phyloP scores from a whole-genome alignment of 2,113 vertebrate species.

The Noturus placidus region DNA sequence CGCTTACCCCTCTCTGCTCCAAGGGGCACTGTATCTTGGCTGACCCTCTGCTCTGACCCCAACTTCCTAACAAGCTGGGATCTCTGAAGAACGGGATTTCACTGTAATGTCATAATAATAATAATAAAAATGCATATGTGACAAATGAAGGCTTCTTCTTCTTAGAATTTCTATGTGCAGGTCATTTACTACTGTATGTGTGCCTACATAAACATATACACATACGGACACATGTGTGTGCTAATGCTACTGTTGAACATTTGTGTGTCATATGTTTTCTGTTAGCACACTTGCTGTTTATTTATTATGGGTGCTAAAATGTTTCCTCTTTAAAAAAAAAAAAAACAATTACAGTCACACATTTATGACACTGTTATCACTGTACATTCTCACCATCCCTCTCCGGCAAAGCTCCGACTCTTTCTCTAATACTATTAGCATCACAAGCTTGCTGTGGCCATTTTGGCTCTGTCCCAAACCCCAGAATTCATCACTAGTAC shows the following conservation, averaged over 20 bases:
- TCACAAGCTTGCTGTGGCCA: not conserved
- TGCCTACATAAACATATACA: not conserved
- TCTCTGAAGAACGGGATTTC: not conserved
- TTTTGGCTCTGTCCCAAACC: not conserved
- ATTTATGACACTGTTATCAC: slow-evolving; percentile 12
- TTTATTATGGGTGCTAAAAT: not conserved
- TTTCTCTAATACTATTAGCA: not conserved
- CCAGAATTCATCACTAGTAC: not conserved
- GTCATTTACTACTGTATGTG: not conserved
- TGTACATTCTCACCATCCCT: not conserved
- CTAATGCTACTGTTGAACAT: not conserved
- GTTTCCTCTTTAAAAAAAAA: not conserved
- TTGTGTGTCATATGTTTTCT: not conserved
- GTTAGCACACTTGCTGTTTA: not conserved
- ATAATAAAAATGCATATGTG: too few relatives aligned
- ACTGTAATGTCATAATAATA: too few relatives aligned
- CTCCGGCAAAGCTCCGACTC: not conserved
- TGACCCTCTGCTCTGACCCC: too few relatives aligned
- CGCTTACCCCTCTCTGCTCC: too few relatives aligned
- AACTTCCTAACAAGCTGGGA: not conserved
- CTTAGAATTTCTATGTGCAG: not conserved
- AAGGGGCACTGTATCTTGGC: too few relatives aligned
- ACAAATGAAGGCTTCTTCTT: not conserved
- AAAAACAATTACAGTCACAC: too few relatives aligned
- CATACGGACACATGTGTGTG: not conserved